Evolutionary conservation across 2,888 invertebrate species (phyloP).

Genomic region (Hesperia comma): DNA sequence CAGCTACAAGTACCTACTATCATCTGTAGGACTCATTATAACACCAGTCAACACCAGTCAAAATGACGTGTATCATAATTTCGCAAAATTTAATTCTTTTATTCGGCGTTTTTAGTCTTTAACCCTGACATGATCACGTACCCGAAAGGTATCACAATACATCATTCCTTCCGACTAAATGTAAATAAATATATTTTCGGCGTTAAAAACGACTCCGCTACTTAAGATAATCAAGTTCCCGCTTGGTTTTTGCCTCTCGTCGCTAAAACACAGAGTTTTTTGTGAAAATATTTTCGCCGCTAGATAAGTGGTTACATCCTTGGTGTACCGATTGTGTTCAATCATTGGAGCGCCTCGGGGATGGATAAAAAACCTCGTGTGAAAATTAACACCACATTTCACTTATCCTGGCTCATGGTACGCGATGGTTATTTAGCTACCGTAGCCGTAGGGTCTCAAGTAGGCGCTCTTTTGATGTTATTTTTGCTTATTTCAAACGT

Average conservation of each 20-base stretch:
- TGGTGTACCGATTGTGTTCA: conserved; percentile 60
- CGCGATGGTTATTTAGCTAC: conserved; percentile 28
- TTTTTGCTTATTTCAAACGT: conserved; percentile 6
- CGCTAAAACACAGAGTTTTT: conserved; percentile 32
- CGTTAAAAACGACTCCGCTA: conserved; percentile 22
- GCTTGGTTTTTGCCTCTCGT: conserved; percentile 18
- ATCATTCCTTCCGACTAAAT: not conserved
- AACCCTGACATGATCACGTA: too few relatives aligned
- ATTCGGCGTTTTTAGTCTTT: too few relatives aligned
- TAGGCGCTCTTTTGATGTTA: conserved; percentile 20
- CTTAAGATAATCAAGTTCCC: conserved; percentile 32
- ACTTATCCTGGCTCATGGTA: conserved; percentile 21
- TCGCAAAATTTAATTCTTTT: too few relatives aligned
- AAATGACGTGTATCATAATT: too few relatives aligned
- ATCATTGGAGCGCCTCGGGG: conserved; percentile 60
- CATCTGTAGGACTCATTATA: too few relatives aligned
- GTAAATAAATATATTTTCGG: conserved; percentile 12
- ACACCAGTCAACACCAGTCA: too few relatives aligned
- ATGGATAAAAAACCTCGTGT: conserved; percentile 61
- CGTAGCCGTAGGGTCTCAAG: not conserved
- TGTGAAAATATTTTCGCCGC: conserved; percentile 37
- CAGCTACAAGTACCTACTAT: too few relatives aligned
- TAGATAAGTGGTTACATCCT: conserved; percentile 50
- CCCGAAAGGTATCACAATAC: not conserved
- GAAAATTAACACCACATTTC: conserved; percentile 64